Percentiles rank a stretch among this genome's conserved stretches.
These are phyloP conservation scores for Dendrolimus houi DNA, from an alignment of 2,888 invertebrate species.

Conservation along the genomic window DNA sequence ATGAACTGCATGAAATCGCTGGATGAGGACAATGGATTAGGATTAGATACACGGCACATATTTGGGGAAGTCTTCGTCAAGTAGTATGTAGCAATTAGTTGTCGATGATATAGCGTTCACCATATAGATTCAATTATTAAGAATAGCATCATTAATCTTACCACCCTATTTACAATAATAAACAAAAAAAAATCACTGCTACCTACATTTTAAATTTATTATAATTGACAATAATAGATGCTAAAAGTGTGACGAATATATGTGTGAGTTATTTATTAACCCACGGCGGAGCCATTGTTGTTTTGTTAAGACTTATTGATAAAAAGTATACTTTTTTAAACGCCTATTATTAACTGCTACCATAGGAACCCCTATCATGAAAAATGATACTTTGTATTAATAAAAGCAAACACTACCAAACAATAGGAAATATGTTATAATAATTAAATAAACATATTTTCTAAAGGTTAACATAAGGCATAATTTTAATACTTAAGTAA, in stretches of 20 bases:
- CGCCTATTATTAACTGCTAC: constrained; percentile 33
- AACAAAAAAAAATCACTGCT: neutral
- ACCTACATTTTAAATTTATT: constrained; percentile 26
- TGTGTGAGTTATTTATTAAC: constrained; percentile 46
- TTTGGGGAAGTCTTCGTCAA: too few relatives aligned
- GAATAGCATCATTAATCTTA: neutral
- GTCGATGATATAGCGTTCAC: too few relatives aligned
- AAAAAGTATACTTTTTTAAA: constrained; percentile 44
- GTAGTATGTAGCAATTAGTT: too few relatives aligned
- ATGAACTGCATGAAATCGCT: too few relatives aligned
- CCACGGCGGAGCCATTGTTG: constrained; percentile 24
- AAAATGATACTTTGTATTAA: constrained; percentile 17
- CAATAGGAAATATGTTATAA: too few relatives aligned
- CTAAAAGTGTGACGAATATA: constrained; percentile 60
- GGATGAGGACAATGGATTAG: too few relatives aligned
- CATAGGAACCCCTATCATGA: constrained; percentile 54
- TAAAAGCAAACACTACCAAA: neutral
- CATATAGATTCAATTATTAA: neutral
- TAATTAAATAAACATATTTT: too few relatives aligned
- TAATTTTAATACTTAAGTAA: too few relatives aligned
- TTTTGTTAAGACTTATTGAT: constrained; percentile 34
- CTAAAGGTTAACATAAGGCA: too few relatives aligned
- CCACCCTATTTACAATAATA: neutral
- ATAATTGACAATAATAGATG: constrained; percentile 48
- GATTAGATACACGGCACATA: too few relatives aligned